phyloP scores from a whole-genome alignment of 2,113 vertebrate species.

The Myotis davidii region DNA sequence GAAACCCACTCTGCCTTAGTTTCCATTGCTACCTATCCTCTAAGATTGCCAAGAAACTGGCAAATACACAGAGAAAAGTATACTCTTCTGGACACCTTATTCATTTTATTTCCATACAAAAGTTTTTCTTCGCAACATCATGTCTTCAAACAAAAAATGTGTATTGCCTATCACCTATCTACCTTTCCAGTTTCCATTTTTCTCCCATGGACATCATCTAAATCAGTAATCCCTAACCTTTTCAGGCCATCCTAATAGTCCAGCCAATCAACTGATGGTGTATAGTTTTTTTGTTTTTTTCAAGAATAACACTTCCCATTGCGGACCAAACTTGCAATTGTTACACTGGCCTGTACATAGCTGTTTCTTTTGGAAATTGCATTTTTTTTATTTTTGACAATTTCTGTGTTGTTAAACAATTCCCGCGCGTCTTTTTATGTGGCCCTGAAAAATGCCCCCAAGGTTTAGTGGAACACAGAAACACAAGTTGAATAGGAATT shows the following conservation, averaged over 20 bases:
- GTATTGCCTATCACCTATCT: neutral
- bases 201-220: slow-evolving; percentile 30
- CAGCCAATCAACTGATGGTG: neutral
- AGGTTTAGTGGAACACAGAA: slow-evolving; percentile 27
- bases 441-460: neutral
- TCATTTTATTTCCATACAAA: neutral
- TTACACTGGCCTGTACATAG: neutral
- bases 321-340: slow-evolving; percentile 30
- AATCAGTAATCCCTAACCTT: slow-evolving; percentile 51
- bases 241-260: slow-evolving; percentile 14
- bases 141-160: slow-evolving; percentile 11
- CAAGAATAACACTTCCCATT: slow-evolving; percentile 39
- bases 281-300: slow-evolving; percentile 23
- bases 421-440: neutral
- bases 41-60: slow-evolving; percentile 42
- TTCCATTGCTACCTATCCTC: neutral
- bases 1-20: neutral
- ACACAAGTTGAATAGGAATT: neutral
- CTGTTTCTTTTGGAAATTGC: slow-evolving; percentile 28
- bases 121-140: neutral
- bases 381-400: slow-evolving; percentile 36
- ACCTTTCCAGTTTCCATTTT: slow-evolving; percentile 46
- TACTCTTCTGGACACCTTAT: neutral
- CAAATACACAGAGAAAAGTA: slow-evolving; percentile 11
- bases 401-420: neutral